Conservation (phyloP, 2,797 vertebrate genomes). For the Molossus molossus region DNA sequence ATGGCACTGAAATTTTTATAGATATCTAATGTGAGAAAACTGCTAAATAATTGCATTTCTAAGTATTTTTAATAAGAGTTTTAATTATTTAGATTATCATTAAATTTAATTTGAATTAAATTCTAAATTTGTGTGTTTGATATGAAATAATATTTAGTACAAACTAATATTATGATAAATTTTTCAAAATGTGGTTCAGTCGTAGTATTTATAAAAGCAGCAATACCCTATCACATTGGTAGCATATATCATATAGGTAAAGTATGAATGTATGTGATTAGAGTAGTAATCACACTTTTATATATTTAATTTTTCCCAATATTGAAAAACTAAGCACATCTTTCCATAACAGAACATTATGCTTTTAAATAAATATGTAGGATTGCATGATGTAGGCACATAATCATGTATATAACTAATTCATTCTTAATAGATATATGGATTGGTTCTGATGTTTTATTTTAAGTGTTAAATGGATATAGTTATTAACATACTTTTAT, state of each 20-base stretch:
- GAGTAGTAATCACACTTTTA: neutral
- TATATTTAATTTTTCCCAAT: neutral
- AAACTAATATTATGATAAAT: neutral
- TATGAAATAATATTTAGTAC: slow-evolving; percentile 7
- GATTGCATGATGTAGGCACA: neutral
- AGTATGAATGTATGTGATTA: neutral
- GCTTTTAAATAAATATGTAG: neutral
- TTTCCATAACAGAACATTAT: neutral
- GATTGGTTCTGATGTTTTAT: neutral
- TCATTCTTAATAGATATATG: neutral
- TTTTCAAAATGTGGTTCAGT: neutral
- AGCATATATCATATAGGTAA: neutral
- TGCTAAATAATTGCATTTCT: neutral
- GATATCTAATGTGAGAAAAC: neutral
- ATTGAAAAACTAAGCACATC: neutral
- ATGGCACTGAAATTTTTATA: neutral
- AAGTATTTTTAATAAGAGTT: neutral
- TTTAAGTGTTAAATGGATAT: slow-evolving; percentile 8
- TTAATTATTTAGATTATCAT: slow-evolving; percentile 37
- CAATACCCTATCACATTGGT: neutral
- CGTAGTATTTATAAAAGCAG: neutral
- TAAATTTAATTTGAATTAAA: slow-evolving; percentile 43
- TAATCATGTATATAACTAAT: neutral
- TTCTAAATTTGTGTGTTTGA: neutral
- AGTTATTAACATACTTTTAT: neutral